A percentile compares a stretch with the other conserved stretches of the same genome.
phyloP scores from a whole-genome alignment of 2,797 vertebrate species.

The Miichthys miiuy region DNA sequence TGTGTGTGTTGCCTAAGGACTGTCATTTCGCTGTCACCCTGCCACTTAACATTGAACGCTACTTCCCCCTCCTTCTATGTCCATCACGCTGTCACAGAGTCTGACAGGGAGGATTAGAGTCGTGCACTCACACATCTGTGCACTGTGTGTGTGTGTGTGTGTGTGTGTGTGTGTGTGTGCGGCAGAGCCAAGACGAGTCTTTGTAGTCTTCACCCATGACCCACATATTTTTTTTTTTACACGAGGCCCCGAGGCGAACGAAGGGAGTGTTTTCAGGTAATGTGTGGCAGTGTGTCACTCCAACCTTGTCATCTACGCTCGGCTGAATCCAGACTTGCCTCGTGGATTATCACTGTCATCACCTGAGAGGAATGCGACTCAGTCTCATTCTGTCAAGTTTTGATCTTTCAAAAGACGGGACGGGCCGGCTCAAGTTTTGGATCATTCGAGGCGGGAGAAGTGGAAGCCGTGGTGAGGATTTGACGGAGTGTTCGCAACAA shows the following conservation, averaged over 20 bases:
- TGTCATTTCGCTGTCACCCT: slow-evolving; percentile 71
- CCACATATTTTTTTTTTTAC: slow-evolving; percentile 39
- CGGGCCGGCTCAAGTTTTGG: neutral
- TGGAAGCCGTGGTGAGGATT: slow-evolving; percentile 9
- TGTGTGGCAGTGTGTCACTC: slow-evolving; percentile 68
- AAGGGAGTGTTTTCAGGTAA: slow-evolving; percentile 57
- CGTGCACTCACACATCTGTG: slow-evolving; percentile 39
- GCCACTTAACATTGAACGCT: slow-evolving; percentile 64
- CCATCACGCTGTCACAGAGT: slow-evolving; percentile 70
- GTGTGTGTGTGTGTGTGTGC: slow-evolving; percentile 3
- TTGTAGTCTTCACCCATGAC: slow-evolving; percentile 68
- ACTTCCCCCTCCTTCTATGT: slow-evolving; percentile 57
- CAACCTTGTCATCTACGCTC: slow-evolving; percentile 59
- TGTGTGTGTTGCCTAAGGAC: slow-evolving; percentile 50
- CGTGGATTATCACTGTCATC: slow-evolving; percentile 70
- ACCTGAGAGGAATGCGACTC: slow-evolving; percentile 68
- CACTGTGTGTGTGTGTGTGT: slow-evolving; percentile 4
- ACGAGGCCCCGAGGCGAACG: slow-evolving; percentile 46
- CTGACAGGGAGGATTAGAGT: slow-evolving; percentile 74
- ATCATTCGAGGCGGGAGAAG: slow-evolving; percentile 8
- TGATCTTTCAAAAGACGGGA: slow-evolving; percentile 57
- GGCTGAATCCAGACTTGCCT: slow-evolving; percentile 57
- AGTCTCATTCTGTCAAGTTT: slow-evolving; percentile 54
- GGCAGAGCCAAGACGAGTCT: neutral
- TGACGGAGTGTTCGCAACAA: neutral